phyloP scores from a whole-genome alignment of 2,888 invertebrate species.

The Argyra leucocephala region DNA sequence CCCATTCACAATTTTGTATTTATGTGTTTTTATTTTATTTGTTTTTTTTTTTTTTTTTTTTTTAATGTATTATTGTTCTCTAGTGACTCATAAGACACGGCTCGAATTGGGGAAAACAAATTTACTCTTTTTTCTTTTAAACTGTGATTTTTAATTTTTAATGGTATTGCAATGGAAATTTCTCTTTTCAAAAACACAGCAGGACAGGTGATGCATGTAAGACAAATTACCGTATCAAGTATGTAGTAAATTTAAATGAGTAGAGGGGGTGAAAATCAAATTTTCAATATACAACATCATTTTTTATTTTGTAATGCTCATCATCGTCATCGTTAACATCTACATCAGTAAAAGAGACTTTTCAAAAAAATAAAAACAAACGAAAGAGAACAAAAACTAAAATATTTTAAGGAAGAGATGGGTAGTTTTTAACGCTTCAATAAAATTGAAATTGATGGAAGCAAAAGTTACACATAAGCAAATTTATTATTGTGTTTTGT shows the following conservation, averaged over 20 bases:
- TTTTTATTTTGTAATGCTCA: no score
- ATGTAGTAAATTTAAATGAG: no score
- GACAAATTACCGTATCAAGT: background rate
- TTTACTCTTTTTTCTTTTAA: background rate
- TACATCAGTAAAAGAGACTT: no score
- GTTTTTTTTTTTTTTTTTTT: background rate
- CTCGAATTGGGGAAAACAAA: background rate
- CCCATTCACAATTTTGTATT: background rate
- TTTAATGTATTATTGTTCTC: background rate
- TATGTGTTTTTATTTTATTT: no score
- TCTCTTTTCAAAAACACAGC: background rate
- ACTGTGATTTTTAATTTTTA: background rate
- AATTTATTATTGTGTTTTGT: no score
- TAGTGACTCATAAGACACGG: background rate
- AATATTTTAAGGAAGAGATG: no score
- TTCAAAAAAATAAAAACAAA: no score
- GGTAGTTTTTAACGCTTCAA: background rate
- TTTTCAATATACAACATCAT: no score
- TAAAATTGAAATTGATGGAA: background rate
- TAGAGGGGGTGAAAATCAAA: no score
- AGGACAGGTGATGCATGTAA: constrained; percentile 1
- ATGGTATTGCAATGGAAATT: background rate
- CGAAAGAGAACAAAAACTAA: no score
- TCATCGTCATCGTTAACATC: no score
- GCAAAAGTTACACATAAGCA: background rate